Base-by-base conservation (phyloP, 1,140 invertebrate species). In the Caenorhabditis brenneri region DNA sequence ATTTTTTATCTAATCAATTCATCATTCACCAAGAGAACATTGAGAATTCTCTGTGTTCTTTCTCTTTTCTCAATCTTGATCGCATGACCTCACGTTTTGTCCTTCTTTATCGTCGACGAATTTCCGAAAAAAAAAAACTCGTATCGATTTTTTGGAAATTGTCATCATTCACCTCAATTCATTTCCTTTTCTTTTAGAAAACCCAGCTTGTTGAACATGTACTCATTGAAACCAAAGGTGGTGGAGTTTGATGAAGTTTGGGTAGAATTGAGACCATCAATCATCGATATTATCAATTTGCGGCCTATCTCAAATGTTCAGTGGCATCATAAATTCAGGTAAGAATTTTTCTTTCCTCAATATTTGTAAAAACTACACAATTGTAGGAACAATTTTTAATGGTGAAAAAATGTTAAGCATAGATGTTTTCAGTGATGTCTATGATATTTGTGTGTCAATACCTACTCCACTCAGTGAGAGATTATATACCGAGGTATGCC, bases 391-490 rank as follows among this genome's bases (percentile, higher is more conserved):
- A 10, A 51, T 51, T 51, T 51, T 29, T 5, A 9, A 27, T 10
- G 9, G 2, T 1, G 53, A 55, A 29, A 55, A 27, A 29, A 27
- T 55, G 82, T 36, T 16, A 29, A 16, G 9, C 9, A 60, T n/a
- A n/a, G n/a, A n/a, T 46, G 10, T 42, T 87, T 88, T 55, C 42
- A 88, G 88, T 84, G 88, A 88, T 49, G 87, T 88, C 29, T 88
- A 88, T 48, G 84, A 86, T 55, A 80, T 88, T 29, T 88, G 88
- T 69, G 88, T 88, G 12, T 85, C 88, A 6, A 86, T 89, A 42
- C 88, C 88, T 16, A 88, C 89, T 31, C 78, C 88, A 4, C 74
- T 89, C 6, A 58, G 80, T 31, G 81, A 84, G n/a, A 55, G 53
- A 53, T 80, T 88, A 29, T 88, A 89, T 78, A 33, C 29, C 22